A percentile compares a stretch with the other conserved stretches of the same genome.
Evolutionary conservation across 30 jellyfish, hydroid and myxozoan genomes (phyloP).

Genomic region (Aurelia aurita complex sp. Pacific): DNA sequence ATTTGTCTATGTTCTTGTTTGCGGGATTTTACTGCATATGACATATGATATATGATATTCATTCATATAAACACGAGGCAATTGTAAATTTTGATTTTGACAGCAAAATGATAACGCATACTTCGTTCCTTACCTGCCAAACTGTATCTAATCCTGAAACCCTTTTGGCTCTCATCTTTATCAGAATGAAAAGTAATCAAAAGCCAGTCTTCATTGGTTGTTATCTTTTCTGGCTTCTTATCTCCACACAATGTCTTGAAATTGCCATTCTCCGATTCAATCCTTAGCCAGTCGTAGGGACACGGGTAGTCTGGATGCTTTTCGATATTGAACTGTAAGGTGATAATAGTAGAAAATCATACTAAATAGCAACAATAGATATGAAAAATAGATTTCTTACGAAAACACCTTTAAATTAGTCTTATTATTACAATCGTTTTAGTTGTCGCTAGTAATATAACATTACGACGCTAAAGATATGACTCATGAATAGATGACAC

Average conservation of each 20-base stretch:
- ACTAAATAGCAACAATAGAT: neutral
- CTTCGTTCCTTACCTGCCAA: conserved; percentile 63
- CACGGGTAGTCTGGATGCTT: conserved; percentile 91
- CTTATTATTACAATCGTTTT: no score
- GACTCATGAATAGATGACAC: no score
- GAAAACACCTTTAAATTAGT: no score
- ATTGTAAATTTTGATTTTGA: no score
- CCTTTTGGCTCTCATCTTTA: conserved; percentile 54
- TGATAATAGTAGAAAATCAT: neutral
- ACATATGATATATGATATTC: no score
- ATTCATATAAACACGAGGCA: no score
- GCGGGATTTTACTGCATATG: no score
- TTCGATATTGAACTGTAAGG: conserved; percentile 84
- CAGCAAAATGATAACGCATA: no score
- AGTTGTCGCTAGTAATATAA: no score
- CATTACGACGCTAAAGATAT: no score
- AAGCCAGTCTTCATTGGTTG: conserved; percentile 70
- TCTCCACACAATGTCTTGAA: conserved; percentile 82
- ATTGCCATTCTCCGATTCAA: conserved; percentile 64
- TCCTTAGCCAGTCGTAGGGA: conserved; percentile 85
- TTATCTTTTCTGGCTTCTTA: conserved; percentile 56
- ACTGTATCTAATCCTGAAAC: conserved; percentile 78
- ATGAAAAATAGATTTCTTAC: neutral
- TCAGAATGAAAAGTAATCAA: conserved; percentile 77
- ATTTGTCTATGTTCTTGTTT: no score